Evolutionary conservation across 2,888 invertebrate species (phyloP), one percentile per base, ranked within the genome.

Genomic region (Agrenia bidenticulata): DNA sequence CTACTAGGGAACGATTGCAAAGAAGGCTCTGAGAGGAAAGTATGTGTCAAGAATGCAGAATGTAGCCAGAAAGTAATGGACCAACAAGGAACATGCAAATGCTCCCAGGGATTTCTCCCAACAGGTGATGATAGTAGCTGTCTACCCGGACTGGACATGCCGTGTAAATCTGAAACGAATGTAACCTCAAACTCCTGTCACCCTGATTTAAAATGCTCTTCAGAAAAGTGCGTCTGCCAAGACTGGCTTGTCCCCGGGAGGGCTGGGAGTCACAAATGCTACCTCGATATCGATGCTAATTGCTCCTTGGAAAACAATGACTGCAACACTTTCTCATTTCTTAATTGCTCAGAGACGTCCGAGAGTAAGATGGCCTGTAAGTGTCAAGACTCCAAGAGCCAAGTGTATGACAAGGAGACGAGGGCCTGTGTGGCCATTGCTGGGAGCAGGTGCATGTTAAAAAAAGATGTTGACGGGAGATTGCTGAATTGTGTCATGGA

Each of bases 271-370:
- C 15, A 7, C 26, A 13, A 23, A 37, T 66, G 66, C 27, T 53
- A 60, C 45, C 39, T 66, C 9, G 61, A 66, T 53, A 61, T 60
- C 41, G 57, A 58, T 15, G 55, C 53, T 23, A 32, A 62, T 26
- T 66, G 66, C 51, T 51, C 60, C 27, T n/a, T n/a, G 32, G 56
- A 50, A 17, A 11, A 15, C 17, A 32, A 53, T 19, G 66, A 57
- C 23, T 66, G 66, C 54, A 66, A 66, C 37, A 39, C 41, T 23
- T 59, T 59, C 55, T 39, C 59, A 13, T 66, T 63, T 50, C 66
- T 66, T n/a, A 62, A 57, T 37, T 66, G 66, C 50, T 62, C 66
- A n/a, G 37, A 19, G n/a, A 56, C 56, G 23, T 53, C 15, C 45
- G 45, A 21, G 15, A 61, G 50, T 27, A 11, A 4, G 32, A 32